Conservation (phyloP, 2,888 invertebrate genomes). For the Trachelus troglodyta region DNA sequence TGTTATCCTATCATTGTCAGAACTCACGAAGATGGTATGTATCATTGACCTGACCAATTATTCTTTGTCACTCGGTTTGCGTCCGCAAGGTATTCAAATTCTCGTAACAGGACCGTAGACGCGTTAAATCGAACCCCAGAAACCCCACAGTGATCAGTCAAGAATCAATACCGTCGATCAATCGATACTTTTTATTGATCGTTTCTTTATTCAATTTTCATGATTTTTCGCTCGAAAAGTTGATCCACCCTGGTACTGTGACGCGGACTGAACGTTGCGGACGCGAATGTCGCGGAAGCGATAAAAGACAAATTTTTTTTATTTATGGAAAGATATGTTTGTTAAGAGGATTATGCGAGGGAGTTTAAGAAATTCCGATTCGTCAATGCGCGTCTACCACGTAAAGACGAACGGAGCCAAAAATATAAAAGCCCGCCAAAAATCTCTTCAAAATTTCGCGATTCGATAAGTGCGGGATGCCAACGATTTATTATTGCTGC, state of each 20-base stretch:
- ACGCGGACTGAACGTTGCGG: not conserved
- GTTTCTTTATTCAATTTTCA: too few species aligned
- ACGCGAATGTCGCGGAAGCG: not conserved
- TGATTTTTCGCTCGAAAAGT: not conserved
- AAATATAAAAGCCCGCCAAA: slow-evolving; percentile 67
- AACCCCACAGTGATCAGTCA: not conserved
- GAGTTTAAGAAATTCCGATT: not conserved
- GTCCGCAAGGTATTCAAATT: not conserved
- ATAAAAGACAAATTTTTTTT: not conserved
- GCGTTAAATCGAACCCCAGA: not conserved
- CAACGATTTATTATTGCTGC: slow-evolving; percentile 18
- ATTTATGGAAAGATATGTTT: not conserved
- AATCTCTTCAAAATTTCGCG: slow-evolving; percentile 41
- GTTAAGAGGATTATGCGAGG: not conserved
- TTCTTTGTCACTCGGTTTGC: slow-evolving; percentile 29
- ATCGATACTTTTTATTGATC: not conserved
- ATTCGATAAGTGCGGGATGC: slow-evolving; percentile 48
- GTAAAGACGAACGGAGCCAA: slow-evolving; percentile 47
- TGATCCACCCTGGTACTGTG: slow-evolving; percentile 22
- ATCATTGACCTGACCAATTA: slow-evolving; percentile 49
- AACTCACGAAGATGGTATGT: slow-evolving; percentile 99
- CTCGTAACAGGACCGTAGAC: not conserved
- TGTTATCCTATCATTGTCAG: slow-evolving; percentile 92
- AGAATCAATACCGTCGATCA: not conserved
- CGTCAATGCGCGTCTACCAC: not conserved